Evolutionary conservation across 1,140 invertebrate genomes (phyloP).

Genomic region (Spodoptera litura): DNA sequence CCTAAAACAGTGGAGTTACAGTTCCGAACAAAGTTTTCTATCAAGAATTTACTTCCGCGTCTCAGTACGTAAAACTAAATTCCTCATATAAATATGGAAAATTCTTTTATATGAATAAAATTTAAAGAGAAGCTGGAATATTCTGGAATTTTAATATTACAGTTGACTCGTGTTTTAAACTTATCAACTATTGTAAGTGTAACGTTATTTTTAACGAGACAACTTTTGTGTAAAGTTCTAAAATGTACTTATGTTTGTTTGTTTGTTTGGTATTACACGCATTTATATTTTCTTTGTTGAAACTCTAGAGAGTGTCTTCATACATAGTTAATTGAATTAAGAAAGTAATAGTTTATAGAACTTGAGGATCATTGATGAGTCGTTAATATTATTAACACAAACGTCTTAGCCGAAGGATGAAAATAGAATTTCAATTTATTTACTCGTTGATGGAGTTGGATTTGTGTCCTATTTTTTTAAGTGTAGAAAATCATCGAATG

Average conservation of each 20-base stretch:
- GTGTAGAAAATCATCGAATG: no score
- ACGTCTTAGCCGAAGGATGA: no score
- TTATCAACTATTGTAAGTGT: constrained; percentile 13
- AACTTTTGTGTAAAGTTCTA: constrained; percentile 16
- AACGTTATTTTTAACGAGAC: constrained; percentile 43
- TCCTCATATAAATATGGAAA: constrained; percentile 29
- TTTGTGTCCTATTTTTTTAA: no score
- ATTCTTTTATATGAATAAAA: constrained; percentile 29
- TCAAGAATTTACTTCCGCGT: constrained; percentile 25
- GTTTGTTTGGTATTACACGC: no score
- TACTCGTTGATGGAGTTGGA: no score
- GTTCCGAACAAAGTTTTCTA: constrained; percentile 14
- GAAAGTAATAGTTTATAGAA: no score
- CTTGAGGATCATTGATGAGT: no score
- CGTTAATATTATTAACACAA: no score
- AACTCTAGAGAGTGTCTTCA: no score
- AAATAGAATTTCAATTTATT: no score
- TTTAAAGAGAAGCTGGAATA: constrained; percentile 21
- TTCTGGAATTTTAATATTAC: constrained; percentile 31
- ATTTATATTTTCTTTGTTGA: no score
- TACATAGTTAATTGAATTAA: no score
- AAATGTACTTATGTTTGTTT: not conserved
- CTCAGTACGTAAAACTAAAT: constrained; percentile 25
- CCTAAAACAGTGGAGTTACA: constrained; percentile 22
- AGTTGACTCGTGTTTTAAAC: constrained; percentile 21